Evolutionary conservation across 2,797 vertebrate genomes (phyloP).

Genomic region (Prionace glauca): DNA sequence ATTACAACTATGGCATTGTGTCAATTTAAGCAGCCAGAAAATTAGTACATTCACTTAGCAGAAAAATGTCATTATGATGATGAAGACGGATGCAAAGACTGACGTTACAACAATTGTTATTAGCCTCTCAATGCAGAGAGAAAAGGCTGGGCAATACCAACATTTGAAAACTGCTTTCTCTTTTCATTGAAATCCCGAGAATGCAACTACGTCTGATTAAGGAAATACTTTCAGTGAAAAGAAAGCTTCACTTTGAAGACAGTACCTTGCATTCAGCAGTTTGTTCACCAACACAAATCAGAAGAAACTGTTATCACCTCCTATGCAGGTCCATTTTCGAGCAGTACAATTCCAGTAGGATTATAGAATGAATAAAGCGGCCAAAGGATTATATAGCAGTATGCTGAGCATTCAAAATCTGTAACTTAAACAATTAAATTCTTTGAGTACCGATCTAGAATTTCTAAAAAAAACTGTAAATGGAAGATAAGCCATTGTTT

Average conservation of each 20-base stretch:
- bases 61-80: background rate
- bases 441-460: background rate
- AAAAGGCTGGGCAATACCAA: background rate
- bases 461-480: background rate
- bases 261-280: background rate
- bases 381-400: constrained; percentile 69
- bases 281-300: constrained; percentile 58
- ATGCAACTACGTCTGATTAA: background rate
- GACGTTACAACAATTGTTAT: background rate
- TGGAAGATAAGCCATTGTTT: constrained; percentile 68
- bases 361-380: constrained; percentile 73
- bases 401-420: constrained; percentile 49
- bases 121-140: background rate
- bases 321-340: constrained; percentile 82
- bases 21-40: constrained; percentile 17
- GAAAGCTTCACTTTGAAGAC: background rate
- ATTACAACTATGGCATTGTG: constrained; percentile 6
- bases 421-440: background rate
- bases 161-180: background rate
- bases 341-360: constrained; percentile 70
- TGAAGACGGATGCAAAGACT: background rate
- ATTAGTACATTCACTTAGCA: constrained; percentile 17
- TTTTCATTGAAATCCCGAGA: background rate
- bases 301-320: constrained; percentile 74
- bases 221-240: background rate